Base-by-base conservation (phyloP, 30 jellyfish, hydroid and myxozoan genomes). In the Sanderia malayensis region DNA sequence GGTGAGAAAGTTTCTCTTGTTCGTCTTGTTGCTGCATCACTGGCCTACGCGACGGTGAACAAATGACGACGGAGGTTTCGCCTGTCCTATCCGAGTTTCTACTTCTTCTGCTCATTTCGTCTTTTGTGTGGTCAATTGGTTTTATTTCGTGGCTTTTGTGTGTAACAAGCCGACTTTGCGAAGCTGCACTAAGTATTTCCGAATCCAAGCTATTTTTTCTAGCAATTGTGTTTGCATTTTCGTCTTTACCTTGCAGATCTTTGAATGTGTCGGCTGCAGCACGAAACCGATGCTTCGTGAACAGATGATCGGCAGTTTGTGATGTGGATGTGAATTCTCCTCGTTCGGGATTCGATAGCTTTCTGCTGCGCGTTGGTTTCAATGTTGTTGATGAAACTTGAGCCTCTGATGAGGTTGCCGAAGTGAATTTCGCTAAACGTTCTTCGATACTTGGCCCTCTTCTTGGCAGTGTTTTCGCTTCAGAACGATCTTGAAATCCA, bases 91-190 rank as follows among this genome's bases (percentile, higher is more conserved):
- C 64, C 24, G 6, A 4, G 57, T 64, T 71, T 26, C 67, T n/a
- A n/a, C n/a, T n/a, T n/a, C n/a, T n/a, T n/a, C n/a, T n/a, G n/a
- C n/a, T n/a, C 74, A 78, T 64, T 24, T 64, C 82, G 67, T 66
- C 82, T 71, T 67, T 78, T 25, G 32, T 78, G 89, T 78, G 89
- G 89, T 78, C 89, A 78, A 23, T 78, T 61, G 34, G 82, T 69
- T 79, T 78, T 65, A 79, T 44, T 78, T 64, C 89, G 89, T 67
- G 89, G 89, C 70, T 65, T 65, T 63, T 78, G 82, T 46, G 67
- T 78, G 44, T 68, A 78, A 26, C 89, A 34, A 79, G 57, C 70
- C 81, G 81, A 66, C 73, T 58, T 31, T 78, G 89, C 26, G 74
- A 72, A 55, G 58, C 70, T 41, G 31, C 63, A 62, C 82, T 78